These are phyloP conservation scores for Notarius lentiginosus DNA, from an alignment of 2,113 vertebrate genomes.

Conservation along the genomic window DNA sequence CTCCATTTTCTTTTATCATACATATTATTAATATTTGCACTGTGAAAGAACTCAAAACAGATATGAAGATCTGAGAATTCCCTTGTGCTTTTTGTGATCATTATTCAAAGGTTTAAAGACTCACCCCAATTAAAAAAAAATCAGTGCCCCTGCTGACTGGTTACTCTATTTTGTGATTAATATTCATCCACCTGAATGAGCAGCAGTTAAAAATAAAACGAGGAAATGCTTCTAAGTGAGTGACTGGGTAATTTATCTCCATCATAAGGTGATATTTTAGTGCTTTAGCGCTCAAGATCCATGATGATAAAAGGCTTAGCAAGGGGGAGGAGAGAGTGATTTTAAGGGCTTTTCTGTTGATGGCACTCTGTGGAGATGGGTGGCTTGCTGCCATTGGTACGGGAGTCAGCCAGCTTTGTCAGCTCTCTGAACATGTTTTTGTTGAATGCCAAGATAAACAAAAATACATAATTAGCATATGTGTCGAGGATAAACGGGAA, in stretches of 20 bases:
- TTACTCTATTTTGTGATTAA: conserved; percentile 60
- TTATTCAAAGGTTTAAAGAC: conserved; percentile 7
- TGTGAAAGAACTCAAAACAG: neutral
- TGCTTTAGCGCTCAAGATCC: conserved; percentile 52
- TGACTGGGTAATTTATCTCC: conserved; percentile 70
- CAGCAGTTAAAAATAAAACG: conserved; percentile 66
- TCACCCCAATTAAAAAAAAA: conserved; percentile 65
- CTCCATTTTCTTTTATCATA: neutral
- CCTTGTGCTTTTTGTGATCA: neutral
- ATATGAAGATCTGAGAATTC: neutral
- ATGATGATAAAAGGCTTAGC: conserved; percentile 56
- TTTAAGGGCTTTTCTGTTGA: conserved; percentile 24
- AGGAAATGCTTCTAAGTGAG: conserved; percentile 62
- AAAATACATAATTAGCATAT: conserved; percentile 19
- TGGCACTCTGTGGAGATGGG: conserved; percentile 9
- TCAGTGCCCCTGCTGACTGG: conserved; percentile 43
- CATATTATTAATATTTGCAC: conserved; percentile 1
- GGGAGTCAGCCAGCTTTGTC: conserved; percentile 2
- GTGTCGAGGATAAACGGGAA: neutral
- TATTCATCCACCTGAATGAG: conserved; percentile 60
- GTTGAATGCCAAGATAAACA: neutral
- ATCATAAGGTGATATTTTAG: conserved; percentile 64
- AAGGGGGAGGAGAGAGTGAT: neutral
- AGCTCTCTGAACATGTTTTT: conserved; percentile 29
- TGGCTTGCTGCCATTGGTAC: conserved; percentile 21